phyloP scores from a whole-genome alignment of 2,113 vertebrate genomes.

The Psittacula cyanocephala region DNA sequence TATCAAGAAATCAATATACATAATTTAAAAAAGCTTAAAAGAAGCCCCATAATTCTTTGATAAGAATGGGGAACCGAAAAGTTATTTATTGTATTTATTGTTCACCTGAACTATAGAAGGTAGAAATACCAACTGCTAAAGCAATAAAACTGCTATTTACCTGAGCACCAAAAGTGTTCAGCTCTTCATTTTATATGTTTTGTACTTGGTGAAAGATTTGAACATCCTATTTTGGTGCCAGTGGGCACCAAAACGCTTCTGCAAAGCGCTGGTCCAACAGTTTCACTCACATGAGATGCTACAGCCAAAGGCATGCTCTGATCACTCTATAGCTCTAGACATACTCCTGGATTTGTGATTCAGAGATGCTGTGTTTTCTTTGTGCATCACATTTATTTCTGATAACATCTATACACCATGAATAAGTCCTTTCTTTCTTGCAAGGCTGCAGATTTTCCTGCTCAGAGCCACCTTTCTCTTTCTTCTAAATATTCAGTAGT shows the following conservation, averaged over 20 bases:
- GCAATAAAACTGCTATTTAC: constrained; percentile 23
- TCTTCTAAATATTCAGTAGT: not conserved
- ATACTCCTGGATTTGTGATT: not conserved
- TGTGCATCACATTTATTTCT: not conserved
- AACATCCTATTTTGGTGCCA: not conserved
- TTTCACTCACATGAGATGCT: not conserved
- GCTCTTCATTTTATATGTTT: not conserved
- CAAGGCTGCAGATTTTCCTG: not conserved
- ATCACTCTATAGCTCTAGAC: not conserved
- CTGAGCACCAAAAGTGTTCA: not conserved
- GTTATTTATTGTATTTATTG: constrained; percentile 71
- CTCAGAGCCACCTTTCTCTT: not conserved
- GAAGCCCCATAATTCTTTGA: not conserved
- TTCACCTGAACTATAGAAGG: not conserved
- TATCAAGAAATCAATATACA: not conserved
- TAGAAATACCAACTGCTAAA: not conserved
- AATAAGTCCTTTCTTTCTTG: not conserved
- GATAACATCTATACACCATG: not conserved
- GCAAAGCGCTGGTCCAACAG: not conserved
- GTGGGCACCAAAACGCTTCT: not conserved
- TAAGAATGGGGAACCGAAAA: not conserved
- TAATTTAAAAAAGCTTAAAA: not conserved
- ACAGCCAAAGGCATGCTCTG: not conserved
- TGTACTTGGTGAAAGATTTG: not conserved
- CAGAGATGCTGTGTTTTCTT: not conserved